These are phyloP conservation scores for Smutsia temminckii DNA, from an alignment of 2,797 vertebrate species.

Conservation along the genomic window DNA sequence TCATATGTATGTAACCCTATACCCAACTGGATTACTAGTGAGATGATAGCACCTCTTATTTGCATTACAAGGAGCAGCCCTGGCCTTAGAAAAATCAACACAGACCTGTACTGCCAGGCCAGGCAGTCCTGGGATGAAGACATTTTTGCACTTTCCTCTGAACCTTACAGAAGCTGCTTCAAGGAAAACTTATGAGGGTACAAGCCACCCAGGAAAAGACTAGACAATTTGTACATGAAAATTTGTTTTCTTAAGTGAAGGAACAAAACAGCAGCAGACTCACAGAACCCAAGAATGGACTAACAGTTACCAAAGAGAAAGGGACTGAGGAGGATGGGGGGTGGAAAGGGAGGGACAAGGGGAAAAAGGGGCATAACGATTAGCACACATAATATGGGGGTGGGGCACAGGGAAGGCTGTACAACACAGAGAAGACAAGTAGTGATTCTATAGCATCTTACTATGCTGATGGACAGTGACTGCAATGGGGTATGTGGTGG, in stretches of 20 bases:
- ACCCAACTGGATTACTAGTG: neutral
- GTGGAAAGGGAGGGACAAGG: no score
- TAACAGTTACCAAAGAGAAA: no score
- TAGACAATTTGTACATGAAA: rapidly evolving
- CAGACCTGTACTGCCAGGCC: neutral
- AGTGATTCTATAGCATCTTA: no score
- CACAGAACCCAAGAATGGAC: no score
- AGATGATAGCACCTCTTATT: neutral
- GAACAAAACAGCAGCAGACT: no score
- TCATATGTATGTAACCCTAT: neutral
- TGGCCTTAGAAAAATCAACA: neutral
- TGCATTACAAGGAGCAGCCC: rapidly evolving
- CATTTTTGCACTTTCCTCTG: neutral
- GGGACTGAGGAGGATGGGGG: no score
- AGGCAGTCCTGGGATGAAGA: rapidly evolving
- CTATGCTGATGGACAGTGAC: no score
- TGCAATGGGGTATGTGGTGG: no score
- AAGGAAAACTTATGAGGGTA: neutral
- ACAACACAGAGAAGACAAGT: no score
- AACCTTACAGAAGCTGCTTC: neutral
- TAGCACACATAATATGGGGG: no score
- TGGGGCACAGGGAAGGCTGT: no score
- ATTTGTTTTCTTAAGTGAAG: neutral
- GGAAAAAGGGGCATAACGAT: no score
- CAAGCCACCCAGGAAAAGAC: neutral